Evolutionary conservation across 2,113 vertebrate species (phyloP).

Genomic region (Herpailurus yagouaroundi): DNA sequence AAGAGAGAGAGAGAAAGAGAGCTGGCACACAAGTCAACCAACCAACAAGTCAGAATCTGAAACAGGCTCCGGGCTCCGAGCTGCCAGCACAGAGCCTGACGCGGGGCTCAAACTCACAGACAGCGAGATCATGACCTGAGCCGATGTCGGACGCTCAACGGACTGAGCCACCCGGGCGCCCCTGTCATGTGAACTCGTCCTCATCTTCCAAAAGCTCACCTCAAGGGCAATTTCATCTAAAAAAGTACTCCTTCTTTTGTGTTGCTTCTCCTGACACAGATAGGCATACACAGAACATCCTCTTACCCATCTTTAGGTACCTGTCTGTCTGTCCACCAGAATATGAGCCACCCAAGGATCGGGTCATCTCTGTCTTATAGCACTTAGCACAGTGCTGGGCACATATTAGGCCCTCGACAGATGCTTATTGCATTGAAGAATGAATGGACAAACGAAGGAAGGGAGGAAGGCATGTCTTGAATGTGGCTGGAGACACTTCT

Average conservation of each 20-base stretch:
- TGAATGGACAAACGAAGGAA: not conserved
- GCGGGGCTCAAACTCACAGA: no score
- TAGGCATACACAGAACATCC: not conserved
- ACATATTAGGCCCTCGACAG: not conserved
- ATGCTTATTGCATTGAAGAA: not conserved
- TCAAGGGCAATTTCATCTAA: not conserved
- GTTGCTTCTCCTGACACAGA: not conserved
- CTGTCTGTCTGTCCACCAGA: not conserved
- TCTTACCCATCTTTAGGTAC: not conserved
- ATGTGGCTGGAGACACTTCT: not conserved
- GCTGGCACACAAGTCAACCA: no score
- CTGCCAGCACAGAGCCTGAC: no score
- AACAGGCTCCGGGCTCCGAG: no score
- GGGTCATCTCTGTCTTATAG: not conserved
- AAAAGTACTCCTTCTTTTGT: not conserved
- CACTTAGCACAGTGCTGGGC: not conserved
- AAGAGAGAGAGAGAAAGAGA: no score
- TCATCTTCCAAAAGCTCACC: conserved; percentile 27
- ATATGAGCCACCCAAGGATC: not conserved
- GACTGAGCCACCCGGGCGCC: no score
- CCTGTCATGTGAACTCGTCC: not conserved
- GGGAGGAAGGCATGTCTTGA: not conserved
- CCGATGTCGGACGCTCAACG: no score
- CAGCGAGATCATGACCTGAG: no score
- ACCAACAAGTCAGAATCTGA: no score